Evolutionary conservation across 2,797 vertebrate species (phyloP).

Genomic region (Acipenser transmontanus): DNA sequence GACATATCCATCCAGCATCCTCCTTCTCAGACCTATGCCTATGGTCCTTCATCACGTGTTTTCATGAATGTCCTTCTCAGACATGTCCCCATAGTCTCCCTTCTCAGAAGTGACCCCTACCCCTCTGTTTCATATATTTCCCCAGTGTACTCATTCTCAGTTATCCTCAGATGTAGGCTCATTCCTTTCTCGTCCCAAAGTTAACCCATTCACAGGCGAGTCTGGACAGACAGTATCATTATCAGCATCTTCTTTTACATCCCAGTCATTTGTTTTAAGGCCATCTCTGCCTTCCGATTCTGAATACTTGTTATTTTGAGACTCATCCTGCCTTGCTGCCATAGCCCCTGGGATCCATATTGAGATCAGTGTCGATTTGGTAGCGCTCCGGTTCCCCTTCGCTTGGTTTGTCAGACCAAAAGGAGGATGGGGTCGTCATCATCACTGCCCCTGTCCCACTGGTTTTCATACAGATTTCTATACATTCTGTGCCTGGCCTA

Average conservation of each 20-base stretch:
- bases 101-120: neutral
- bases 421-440: conserved; percentile 41
- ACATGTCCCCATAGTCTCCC: neutral
- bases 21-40: no score
- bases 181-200: conserved; percentile 55
- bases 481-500: conserved; percentile 33
- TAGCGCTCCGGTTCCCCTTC: conserved; percentile 22
- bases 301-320: neutral
- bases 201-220: conserved; percentile 41
- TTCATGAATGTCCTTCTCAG: neutral
- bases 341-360: neutral
- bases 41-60: no score
- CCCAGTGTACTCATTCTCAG: neutral
- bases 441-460: conserved; percentile 27
- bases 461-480: conserved; percentile 28
- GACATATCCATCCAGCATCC: no score
- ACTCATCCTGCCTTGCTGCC: neutral
- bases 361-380: neutral
- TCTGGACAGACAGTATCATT: neutral
- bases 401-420: conserved; percentile 51
- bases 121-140: neutral
- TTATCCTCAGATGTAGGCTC: conserved; percentile 24
- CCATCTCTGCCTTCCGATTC: neutral
- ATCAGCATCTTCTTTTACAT: conserved; percentile 13
- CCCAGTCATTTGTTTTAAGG: neutral